A percentile compares a stretch with the other conserved stretches of the same genome.
Evolutionary conservation across 2,113 vertebrate species (phyloP).

Genomic region (Asarcornis scutulata): DNA sequence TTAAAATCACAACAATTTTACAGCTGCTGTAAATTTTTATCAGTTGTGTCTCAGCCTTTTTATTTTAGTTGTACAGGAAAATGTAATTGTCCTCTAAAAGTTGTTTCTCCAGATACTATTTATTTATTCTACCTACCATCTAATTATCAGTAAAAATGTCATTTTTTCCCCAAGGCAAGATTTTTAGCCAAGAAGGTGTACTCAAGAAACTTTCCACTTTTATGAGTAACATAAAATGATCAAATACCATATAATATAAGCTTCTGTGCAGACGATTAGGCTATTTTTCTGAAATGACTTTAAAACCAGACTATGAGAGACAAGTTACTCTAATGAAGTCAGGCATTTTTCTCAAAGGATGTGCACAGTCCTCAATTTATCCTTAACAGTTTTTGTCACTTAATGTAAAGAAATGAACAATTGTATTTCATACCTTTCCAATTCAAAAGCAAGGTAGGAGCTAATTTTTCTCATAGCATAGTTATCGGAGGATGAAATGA

Average conservation of each 20-base stretch:
- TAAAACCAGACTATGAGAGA: background rate
- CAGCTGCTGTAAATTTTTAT: background rate
- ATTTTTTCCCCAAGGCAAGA: background rate
- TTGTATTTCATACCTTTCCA: background rate
- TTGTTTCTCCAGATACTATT: background rate
- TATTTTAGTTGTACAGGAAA: background rate
- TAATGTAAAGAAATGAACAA: background rate
- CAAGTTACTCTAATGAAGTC: background rate
- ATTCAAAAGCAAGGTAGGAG: background rate
- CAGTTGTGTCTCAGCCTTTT: background rate
- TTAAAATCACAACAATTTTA: background rate
- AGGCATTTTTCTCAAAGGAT: background rate
- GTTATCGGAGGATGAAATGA: background rate
- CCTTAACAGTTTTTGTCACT: background rate
- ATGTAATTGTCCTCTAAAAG: background rate
- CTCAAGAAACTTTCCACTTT: background rate
- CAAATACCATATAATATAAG: background rate
- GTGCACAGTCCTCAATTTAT: background rate
- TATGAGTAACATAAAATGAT: background rate
- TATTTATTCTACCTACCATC: background rate
- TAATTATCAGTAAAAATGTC: background rate
- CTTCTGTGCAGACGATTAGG: background rate
- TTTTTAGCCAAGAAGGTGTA: background rate
- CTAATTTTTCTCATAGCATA: background rate
- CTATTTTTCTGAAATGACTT: background rate